Percentiles rank a stretch among this genome's conserved stretches.
Evolutionary conservation across 2,113 vertebrate genomes (phyloP).

Genomic region (Lanius collurio): DNA sequence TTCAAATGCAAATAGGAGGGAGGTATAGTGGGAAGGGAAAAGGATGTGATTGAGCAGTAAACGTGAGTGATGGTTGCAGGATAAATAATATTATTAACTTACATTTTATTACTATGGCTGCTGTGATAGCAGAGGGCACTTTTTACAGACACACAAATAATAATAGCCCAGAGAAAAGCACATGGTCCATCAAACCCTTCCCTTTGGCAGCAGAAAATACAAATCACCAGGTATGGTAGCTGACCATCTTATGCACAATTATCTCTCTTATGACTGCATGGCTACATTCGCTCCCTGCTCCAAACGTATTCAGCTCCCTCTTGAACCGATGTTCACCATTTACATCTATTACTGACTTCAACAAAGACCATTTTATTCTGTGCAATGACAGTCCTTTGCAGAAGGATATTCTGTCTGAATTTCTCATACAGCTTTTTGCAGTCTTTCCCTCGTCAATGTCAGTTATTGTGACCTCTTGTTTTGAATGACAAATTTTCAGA

Average conservation of each 20-base stretch:
- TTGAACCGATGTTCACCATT: background rate
- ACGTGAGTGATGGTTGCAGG: slow-evolving; percentile 2
- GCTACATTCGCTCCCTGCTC: background rate
- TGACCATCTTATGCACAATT: slow-evolving; percentile 39
- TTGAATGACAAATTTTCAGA: background rate
- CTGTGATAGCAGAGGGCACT: background rate
- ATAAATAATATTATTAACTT: slow-evolving; percentile 47
- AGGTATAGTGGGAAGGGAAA: background rate
- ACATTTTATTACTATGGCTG: slow-evolving; percentile 23
- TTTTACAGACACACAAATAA: slow-evolving; percentile 35
- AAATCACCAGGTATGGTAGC: slow-evolving; percentile 49
- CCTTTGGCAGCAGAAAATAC: slow-evolving; percentile 14
- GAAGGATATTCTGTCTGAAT: background rate
- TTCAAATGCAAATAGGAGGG: slow-evolving; percentile 3
- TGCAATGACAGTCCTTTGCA: background rate
- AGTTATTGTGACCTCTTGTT: background rate
- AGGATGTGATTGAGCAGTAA: background rate
- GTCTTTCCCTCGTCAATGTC: background rate
- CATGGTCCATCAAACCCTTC: slow-evolving; percentile 18
- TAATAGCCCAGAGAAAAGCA: slow-evolving; percentile 31
- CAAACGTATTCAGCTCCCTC: background rate
- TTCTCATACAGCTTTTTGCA: background rate
- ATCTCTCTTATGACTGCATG: background rate
- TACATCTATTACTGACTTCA: slow-evolving; percentile 19
- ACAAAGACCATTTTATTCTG: slow-evolving; percentile 2